Evolutionary conservation across 2,797 vertebrate species (phyloP), one percentile per base, ranked within the genome.

Genomic region (Sebastes itinus): DNA sequence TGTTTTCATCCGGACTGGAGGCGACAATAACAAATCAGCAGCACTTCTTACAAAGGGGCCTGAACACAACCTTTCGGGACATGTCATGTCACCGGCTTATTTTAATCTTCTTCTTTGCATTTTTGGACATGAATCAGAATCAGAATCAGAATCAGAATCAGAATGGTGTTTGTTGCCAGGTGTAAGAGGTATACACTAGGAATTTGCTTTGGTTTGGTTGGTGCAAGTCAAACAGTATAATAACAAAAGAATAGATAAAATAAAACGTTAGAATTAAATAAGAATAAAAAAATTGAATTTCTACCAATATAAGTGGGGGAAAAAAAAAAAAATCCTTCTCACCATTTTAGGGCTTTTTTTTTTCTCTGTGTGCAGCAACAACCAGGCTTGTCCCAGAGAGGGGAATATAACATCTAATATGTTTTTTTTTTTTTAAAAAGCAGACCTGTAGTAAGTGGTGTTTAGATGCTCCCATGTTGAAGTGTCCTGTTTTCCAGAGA

Each of bases 401-500:
- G 11, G 52, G 38, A 60, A 18, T 0, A n/a, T 0, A 11, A 27
- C 23, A 46, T 22, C 6, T 13, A 28, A 63, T 12, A 6, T 20
- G 8, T 25, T 42, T 38, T 14, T 54, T 1, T 0, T 7, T 13
- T 2, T 27, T 13, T 3, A 18, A 13, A 32, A 46, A n/a, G n/a
- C 1, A 35, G 3, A 27, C 4, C 14, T 75, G 2, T 4, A 35
- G 3, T 28, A 35, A 30, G 32, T 13, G n/a, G 35, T n/a, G 2
- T 23, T n/a, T 16, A n/a, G 14, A 65, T 77, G 12, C 25, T 58
- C 22, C n/a, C 46, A 20, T 52, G 18, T n/a, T 49, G 16, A 74
- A 49, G 71, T 55, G 70, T 67, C 56, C 60, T 52, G 52, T 91
- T 86, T 82, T 64, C 11, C 72, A 77, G 49, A 59, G 73, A 80